Evolutionary conservation across 2,888 invertebrate species (phyloP).

Genomic region (Tenthredo distinguenda): DNA sequence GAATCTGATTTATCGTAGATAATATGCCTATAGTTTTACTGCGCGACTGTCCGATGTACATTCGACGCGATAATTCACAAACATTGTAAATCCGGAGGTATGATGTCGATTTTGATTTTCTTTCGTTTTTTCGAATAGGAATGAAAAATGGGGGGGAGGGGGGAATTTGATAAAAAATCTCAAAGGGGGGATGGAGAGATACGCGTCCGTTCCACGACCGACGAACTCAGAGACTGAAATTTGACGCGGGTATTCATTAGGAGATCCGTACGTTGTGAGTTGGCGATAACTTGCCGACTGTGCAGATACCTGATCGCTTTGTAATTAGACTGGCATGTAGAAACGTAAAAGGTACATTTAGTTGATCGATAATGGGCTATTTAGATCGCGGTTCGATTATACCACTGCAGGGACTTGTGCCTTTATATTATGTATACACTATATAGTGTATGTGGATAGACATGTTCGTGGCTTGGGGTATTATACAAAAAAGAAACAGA

Average conservation of each 20-base stretch:
- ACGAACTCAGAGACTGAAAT: too few relatives aligned
- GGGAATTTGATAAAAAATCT: too few relatives aligned
- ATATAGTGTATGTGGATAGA: not conserved
- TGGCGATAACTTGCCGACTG: not conserved
- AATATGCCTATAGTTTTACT: slow-evolving; percentile 24
- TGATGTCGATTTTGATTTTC: too few relatives aligned
- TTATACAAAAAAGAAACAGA: not conserved
- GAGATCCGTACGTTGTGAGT: slow-evolving; percentile 3
- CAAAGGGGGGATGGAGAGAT: too few relatives aligned
- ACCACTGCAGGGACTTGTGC: not conserved
- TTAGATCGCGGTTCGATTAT: slow-evolving; percentile 42
- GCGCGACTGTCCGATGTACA: too few relatives aligned
- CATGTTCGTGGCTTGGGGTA: not conserved
- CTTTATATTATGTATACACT: not conserved
- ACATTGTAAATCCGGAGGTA: too few relatives aligned
- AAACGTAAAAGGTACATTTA: slow-evolving; percentile 47
- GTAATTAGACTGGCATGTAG: slow-evolving; percentile 42
- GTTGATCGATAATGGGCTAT: slow-evolving; percentile 49
- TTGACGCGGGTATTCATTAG: slow-evolving; percentile 39
- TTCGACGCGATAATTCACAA: too few relatives aligned
- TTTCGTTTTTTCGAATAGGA: too few relatives aligned
- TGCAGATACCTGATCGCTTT: slow-evolving; percentile 18
- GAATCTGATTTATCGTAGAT: slow-evolving; percentile 58
- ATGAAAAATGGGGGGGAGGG: too few relatives aligned
- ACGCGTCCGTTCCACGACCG: too few relatives aligned